Evolutionary conservation across 23 tunicate species (phyloP).

Genomic region (Botrylloides violaceus): DNA sequence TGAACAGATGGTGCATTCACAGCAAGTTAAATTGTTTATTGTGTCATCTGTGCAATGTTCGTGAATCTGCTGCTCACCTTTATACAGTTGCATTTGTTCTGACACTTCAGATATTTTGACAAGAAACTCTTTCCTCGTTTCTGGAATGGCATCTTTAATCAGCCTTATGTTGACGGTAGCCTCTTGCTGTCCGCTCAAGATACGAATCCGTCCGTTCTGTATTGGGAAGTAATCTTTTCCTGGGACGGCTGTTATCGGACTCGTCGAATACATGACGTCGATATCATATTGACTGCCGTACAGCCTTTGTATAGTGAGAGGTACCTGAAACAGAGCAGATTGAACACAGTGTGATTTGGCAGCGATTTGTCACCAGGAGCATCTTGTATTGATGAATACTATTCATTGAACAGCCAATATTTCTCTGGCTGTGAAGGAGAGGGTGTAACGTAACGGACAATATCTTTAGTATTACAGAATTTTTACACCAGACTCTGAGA

Average conservation of each 20-base stretch:
- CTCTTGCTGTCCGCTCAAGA: constrained; percentile 27
- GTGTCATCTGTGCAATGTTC: no score
- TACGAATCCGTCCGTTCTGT: background rate
- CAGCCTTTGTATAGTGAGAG: constrained; percentile 59
- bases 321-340: constrained; percentile 20
- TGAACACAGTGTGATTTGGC: no score
- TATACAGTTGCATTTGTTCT: constrained; percentile 36
- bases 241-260: constrained; percentile 32
- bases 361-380: no score
- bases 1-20: no score
- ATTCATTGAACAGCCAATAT: no score
- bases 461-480: no score
- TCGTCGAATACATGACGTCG: constrained; percentile 28
- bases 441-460: no score
- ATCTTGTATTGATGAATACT: no score
- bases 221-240: constrained; percentile 9
- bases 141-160: constrained; percentile 4
- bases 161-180: constrained; percentile 22
- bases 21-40: no score
- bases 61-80: constrained; percentile 30
- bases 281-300: constrained; percentile 61
- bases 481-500: no score
- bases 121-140: constrained; percentile 23
- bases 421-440: no score
- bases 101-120: constrained; percentile 31